Conservation (phyloP, 2,797 vertebrate genomes). For the Galagoides demidoff region DNA sequence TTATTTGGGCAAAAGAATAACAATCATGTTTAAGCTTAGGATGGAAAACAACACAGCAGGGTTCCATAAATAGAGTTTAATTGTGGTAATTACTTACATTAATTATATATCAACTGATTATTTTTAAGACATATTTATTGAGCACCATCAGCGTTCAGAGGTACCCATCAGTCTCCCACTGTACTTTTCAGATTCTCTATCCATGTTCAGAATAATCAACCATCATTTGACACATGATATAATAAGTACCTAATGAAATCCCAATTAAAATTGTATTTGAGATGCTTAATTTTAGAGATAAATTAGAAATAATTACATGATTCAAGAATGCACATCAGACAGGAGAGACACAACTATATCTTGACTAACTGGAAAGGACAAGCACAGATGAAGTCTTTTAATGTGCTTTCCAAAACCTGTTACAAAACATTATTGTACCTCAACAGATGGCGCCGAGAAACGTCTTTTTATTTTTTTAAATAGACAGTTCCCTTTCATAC, state of each 20-base stretch:
- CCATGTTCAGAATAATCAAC: slow-evolving; percentile 59
- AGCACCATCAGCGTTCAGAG: slow-evolving; percentile 76
- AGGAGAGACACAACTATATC: slow-evolving; percentile 69
- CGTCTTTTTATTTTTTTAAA: slow-evolving; percentile 66
- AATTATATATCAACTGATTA: slow-evolving; percentile 71
- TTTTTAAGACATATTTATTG: slow-evolving; percentile 79
- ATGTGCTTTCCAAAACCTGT: slow-evolving; percentile 71
- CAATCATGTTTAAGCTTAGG: slow-evolving; percentile 69
- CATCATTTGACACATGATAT: slow-evolving; percentile 69
- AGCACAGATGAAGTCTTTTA: slow-evolving; percentile 70
- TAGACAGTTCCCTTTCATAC: slow-evolving; percentile 73
- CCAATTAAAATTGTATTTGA: slow-evolving; percentile 75
- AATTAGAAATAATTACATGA: slow-evolving; percentile 67
- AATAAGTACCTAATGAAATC: slow-evolving; percentile 72
- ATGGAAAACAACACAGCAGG: slow-evolving; percentile 66
- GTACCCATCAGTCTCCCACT: slow-evolving; percentile 37
- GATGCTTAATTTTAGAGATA: slow-evolving; percentile 73
- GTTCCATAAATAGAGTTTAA: slow-evolving; percentile 76
- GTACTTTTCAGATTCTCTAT: slow-evolving; percentile 71
- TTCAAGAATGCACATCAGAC: slow-evolving; percentile 71
- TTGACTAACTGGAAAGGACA: slow-evolving; percentile 73
- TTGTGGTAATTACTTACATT: slow-evolving; percentile 73
- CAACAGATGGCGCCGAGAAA: slow-evolving; percentile 71
- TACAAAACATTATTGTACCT: slow-evolving; percentile 79
- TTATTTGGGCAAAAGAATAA: slow-evolving; percentile 74